Percentiles rank a stretch among this genome's conserved stretches.
These are phyloP conservation scores for Haemorhous mexicanus DNA, from an alignment of 2,113 vertebrate genomes.

Conservation along the genomic window DNA sequence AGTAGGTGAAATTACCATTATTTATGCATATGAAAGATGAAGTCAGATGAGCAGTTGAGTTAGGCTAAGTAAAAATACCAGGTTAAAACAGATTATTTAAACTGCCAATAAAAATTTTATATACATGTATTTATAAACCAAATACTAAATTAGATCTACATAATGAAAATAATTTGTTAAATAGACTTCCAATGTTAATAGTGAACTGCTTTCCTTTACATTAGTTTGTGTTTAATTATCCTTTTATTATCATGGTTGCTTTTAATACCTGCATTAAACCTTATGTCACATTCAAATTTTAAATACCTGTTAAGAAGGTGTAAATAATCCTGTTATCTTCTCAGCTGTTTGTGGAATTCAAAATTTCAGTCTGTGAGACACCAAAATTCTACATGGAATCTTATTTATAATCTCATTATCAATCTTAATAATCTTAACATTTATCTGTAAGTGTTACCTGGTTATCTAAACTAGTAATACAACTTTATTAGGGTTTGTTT, in stretches of 20 bases:
- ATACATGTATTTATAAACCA: not conserved
- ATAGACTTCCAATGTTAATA: not conserved
- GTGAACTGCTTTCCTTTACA: not conserved
- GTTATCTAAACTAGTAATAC: not conserved
- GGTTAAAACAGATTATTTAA: not conserved
- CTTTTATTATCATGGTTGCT: not conserved
- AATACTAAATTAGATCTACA: not conserved
- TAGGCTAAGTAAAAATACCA: not conserved
- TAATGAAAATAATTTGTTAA: not conserved
- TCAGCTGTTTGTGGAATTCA: not conserved
- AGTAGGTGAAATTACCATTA: not conserved
- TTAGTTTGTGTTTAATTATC: not conserved
- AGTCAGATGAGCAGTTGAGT: not conserved
- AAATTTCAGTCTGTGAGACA: not conserved
- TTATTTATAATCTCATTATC: not conserved
- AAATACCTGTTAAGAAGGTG: not conserved
- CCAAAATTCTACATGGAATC: not conserved
- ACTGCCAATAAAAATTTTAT: not conserved
- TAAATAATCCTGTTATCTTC: not conserved
- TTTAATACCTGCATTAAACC: not conserved
- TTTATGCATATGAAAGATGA: not conserved
- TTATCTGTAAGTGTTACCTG: not conserved
- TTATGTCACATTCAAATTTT: not conserved
- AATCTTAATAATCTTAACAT: not conserved
- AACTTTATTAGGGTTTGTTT: not conserved